Conservation (phyloP, 1,140 invertebrate genomes). For the Onthophagus taurus region DNA sequence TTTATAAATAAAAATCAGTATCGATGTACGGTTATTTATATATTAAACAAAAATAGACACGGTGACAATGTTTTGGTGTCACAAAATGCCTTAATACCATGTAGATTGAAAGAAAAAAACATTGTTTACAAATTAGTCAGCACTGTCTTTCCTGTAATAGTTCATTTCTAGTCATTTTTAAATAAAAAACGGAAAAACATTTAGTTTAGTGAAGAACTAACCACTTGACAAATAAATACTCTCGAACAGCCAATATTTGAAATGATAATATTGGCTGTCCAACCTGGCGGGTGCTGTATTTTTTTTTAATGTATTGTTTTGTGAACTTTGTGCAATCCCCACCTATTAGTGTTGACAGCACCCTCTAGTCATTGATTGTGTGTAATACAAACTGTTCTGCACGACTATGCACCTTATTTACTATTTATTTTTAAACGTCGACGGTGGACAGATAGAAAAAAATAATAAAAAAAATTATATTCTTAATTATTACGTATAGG, state of each 20-base stretch:
- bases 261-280: not conserved
- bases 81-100: constrained; percentile 33
- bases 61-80: constrained; percentile 26
- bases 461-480: constrained; percentile 2
- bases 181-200: no score
- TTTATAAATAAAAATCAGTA: constrained; percentile 9
- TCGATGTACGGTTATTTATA: constrained; percentile 10
- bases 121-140: constrained; percentile 31
- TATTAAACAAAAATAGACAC: constrained; percentile 19
- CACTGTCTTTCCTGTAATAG: constrained; percentile 29
- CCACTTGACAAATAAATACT: no score
- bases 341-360: constrained; percentile 19
- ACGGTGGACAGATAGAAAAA: constrained; percentile 2
- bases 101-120: constrained; percentile 20
- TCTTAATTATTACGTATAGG: constrained; percentile 1
- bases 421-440: constrained; percentile 3
- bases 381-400: constrained; percentile 22
- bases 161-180: constrained; percentile 25
- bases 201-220: no score
- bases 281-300: constrained; percentile 7
- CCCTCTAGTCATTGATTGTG: constrained; percentile 15
- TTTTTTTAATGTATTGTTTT: constrained; percentile 16
- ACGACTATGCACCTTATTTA: constrained; percentile 19
- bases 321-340: constrained; percentile 17
- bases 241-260: no score